phyloP scores from a whole-genome alignment of 2,888 invertebrate species.

The Plagodis pulveraria region DNA sequence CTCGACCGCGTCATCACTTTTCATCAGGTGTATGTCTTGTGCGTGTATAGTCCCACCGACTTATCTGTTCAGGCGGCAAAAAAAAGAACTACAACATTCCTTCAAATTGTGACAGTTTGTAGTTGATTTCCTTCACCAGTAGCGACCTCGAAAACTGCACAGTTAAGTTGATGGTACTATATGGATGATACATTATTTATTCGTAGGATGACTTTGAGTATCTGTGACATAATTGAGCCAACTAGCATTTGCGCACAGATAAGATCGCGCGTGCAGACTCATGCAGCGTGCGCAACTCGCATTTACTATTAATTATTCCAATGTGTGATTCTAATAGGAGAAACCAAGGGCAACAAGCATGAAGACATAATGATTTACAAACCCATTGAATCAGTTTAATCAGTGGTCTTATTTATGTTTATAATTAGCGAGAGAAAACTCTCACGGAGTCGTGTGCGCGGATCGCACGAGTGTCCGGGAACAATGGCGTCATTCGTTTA shows the following conservation, averaged over 20 bases:
- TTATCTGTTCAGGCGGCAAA: too few species aligned
- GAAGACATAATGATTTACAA: constrained; percentile 12
- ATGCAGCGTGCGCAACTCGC: constrained; percentile 4
- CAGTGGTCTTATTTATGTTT: constrained; percentile 15
- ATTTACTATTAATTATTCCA: constrained; percentile 19
- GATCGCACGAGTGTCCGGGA: constrained; percentile 20
- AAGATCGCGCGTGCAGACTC: constrained; percentile 18
- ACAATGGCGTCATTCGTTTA: constrained; percentile 34
- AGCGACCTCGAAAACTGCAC: too few species aligned
- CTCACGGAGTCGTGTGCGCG: constrained; percentile 18
- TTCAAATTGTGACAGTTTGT: too few species aligned
- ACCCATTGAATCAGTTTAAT: constrained; percentile 20
- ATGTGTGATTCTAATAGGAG: constrained; percentile 16
- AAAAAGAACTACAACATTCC: too few species aligned
- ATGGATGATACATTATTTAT: too few species aligned
- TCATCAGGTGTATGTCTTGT: too few species aligned
- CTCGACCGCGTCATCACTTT: too few species aligned
- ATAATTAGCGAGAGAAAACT: constrained; percentile 19
- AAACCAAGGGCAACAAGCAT: constrained; percentile 16
- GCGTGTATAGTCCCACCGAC: too few species aligned
- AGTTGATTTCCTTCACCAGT: too few species aligned
- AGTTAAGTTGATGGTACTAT: too few species aligned
- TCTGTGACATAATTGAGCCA: constrained; percentile 26
- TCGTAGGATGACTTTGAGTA: constrained; percentile 1
- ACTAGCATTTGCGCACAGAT: constrained; percentile 9